These are phyloP conservation scores for Synanthedon formicaeformis DNA, from an alignment of 2,888 invertebrate species.

Conservation along the genomic window DNA sequence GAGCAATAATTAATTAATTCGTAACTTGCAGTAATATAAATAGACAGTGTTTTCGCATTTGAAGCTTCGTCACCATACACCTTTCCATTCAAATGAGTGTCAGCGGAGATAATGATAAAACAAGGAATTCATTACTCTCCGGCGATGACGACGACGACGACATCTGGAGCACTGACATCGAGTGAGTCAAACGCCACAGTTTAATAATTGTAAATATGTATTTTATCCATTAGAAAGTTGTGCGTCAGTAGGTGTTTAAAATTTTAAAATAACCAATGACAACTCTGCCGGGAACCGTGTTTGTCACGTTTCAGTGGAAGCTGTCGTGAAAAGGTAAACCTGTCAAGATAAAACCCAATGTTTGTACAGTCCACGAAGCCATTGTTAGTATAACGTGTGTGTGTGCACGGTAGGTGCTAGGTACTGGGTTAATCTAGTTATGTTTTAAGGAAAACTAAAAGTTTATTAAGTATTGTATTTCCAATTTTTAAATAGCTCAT, in stretches of 20 bases:
- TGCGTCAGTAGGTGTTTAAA: not conserved
- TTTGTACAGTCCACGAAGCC: constrained; percentile 39
- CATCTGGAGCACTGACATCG: constrained; percentile 40
- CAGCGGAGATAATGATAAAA: too few relatives aligned
- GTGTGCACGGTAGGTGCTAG: too few relatives aligned
- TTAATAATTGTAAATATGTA: not conserved
- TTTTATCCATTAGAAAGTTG: not conserved
- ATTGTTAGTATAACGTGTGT: constrained; percentile 24
- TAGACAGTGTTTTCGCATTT: too few relatives aligned
- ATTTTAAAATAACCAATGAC: constrained; percentile 33
- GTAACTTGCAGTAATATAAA: too few relatives aligned
- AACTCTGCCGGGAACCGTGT: constrained; percentile 46
- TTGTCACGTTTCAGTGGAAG: constrained; percentile 33
- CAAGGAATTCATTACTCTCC: too few relatives aligned
- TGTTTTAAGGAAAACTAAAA: too few relatives aligned
- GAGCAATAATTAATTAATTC: too few relatives aligned
- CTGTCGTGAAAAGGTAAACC: constrained; percentile 32
- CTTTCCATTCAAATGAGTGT: too few relatives aligned
- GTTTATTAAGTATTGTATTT: too few relatives aligned
- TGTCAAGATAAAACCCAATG: constrained; percentile 57
- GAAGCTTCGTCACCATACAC: too few relatives aligned
- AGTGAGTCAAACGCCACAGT: constrained; percentile 22
- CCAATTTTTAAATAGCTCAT: too few relatives aligned
- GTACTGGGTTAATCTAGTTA: too few relatives aligned
- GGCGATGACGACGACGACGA: constrained; percentile 27